Base-by-base conservation (phyloP, 2,888 invertebrate genomes). In the Andrena flavipes region DNA sequence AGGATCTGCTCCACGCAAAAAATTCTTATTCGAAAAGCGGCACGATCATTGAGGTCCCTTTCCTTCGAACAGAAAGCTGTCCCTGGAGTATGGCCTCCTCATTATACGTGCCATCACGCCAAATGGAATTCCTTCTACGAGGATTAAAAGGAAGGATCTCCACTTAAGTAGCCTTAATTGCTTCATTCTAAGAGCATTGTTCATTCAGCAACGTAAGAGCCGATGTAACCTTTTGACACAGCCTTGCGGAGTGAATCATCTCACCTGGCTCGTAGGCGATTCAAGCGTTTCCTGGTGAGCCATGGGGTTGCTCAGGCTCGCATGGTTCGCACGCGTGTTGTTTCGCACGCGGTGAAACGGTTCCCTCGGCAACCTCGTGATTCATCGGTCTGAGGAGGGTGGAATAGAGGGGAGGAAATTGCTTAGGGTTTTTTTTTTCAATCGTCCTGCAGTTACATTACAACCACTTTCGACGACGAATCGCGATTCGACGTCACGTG, bases 351-450 rank as follows among this genome's bases (percentile, higher is more conserved):
- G 70, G 70, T 63, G 54, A 68, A 72, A 56, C 48, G 62, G 87
- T 86, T 79, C 51, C 87, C 88, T 30, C 73, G 88, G 75, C 62
- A 86, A 87, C 84, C 56, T 62, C 16, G 56, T 88, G 88, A 88
- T 74, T 87, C 88, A 88, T 77, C 70, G 71, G 35, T 48, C 59
- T 6, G 29, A 68, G 60, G 56, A 49, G 69, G 48, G 26, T 30
- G 7, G 54, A 69, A 60, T 8, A 8, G 78, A 54, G 73, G 86
- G 84, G 76, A 35, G 64, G 70, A 59, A 80, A 51, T 59, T 35
- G 62, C 48, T 13, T 42, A 0, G 7, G 20, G 51, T 65, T 72
- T 60, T 68, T 67, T n/a, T n/a, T 71, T 77, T 75, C 51, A n/a
- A 51, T 2, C 10, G 35, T 16, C 33, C 54, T 64, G 29, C 70